phyloP scores from a whole-genome alignment of 2,888 invertebrate genomes.

The Cepaea hortensis region DNA sequence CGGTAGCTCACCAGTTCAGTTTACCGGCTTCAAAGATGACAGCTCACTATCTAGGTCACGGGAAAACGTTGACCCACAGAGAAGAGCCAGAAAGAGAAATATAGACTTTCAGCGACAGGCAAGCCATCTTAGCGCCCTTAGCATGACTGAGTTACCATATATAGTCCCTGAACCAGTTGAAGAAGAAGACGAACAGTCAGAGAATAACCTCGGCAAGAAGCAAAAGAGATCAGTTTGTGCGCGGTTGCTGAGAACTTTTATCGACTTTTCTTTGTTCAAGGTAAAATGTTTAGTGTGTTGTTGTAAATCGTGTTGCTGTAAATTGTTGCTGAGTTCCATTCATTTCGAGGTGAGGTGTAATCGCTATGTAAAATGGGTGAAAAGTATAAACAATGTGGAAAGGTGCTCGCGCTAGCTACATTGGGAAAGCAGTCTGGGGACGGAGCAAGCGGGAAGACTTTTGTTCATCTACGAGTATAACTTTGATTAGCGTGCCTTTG shows the following conservation, averaged over 20 bases:
- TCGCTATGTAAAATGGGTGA: no score
- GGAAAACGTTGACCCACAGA: neutral
- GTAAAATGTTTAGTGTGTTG: slow-evolving; percentile 5
- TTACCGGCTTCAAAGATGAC: slow-evolving; percentile 6
- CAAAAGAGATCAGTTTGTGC: neutral
- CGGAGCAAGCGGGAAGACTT: no score
- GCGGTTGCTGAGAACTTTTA: slow-evolving; percentile 6
- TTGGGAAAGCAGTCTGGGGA: no score
- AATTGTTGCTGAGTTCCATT: neutral
- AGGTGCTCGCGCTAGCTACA: no score
- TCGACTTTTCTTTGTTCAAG: slow-evolving; percentile 42
- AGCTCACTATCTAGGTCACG: neutral
- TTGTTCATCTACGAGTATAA: no score
- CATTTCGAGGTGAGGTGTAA: neutral
- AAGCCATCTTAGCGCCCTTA: slow-evolving; percentile 38
- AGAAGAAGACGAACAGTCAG: neutral
- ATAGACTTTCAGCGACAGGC: neutral
- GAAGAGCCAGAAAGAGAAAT: neutral
- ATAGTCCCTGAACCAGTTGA: neutral
- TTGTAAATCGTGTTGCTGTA: neutral
- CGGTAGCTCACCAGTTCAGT: neutral
- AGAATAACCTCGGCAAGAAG: neutral
- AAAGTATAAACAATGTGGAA: no score
- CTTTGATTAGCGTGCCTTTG: no score
- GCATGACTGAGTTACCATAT: slow-evolving; percentile 19